Evolutionary conservation across 2,888 invertebrate genomes (phyloP).

Genomic region (Lydus trimaculatus): DNA sequence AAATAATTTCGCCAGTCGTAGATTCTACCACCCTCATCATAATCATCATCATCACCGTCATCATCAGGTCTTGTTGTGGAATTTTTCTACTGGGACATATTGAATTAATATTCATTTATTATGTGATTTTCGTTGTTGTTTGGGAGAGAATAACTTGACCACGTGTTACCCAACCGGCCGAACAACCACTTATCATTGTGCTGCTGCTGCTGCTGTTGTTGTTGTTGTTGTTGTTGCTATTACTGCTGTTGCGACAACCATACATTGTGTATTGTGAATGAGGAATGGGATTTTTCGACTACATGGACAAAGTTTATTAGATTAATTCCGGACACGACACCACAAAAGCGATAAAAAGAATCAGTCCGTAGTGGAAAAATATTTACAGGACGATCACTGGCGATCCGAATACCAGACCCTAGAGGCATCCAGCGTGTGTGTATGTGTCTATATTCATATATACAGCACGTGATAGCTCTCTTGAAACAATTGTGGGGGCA

Average conservation of each 20-base stretch:
- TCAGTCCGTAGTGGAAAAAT: slow-evolving; percentile 19
- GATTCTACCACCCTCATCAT: background rate
- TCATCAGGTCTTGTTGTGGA: slow-evolving; percentile 28
- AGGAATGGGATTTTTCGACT: slow-evolving; percentile 30
- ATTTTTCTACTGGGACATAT: slow-evolving; percentile 58
- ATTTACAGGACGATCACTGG: slow-evolving; percentile 8
- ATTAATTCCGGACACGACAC: slow-evolving; percentile 32
- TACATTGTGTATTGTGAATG: slow-evolving; percentile 22
- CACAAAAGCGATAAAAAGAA: slow-evolving; percentile 32
- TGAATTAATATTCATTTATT: slow-evolving; percentile 58
- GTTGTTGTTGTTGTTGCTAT: background rate
- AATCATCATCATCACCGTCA: background rate
- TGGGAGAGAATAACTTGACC: slow-evolving; percentile 17
- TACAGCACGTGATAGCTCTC: too few relatives aligned
- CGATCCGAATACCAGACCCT: background rate
- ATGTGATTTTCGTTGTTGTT: slow-evolving; percentile 44
- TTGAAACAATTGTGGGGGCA: too few relatives aligned
- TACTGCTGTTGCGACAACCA: background rate
- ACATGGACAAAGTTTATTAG: slow-evolving; percentile 29
- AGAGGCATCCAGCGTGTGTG: background rate
- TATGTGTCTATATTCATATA: too few relatives aligned
- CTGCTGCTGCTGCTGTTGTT: too few relatives aligned
- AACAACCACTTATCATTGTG: background rate
- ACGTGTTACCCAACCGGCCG: background rate
- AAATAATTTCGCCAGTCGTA: background rate